phyloP scores from a whole-genome alignment of 2,797 vertebrate species.

The Crypturellus tataupa region DNA sequence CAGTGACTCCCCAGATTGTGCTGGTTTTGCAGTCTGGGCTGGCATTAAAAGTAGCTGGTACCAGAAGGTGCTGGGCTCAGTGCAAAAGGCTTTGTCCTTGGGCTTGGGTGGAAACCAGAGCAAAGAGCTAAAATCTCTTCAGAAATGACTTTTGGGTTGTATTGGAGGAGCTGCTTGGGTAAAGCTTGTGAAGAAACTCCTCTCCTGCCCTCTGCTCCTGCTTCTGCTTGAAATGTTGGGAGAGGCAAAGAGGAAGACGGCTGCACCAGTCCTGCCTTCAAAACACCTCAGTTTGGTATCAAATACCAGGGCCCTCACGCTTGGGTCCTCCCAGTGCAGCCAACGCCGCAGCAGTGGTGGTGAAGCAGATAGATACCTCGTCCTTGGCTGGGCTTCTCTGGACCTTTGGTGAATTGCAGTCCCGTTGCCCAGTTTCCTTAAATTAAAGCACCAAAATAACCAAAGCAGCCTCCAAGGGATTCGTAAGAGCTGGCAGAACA shows the following conservation, averaged over 20 bases:
- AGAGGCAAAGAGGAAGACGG: background rate
- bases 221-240: background rate
- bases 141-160: background rate
- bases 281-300: background rate
- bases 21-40: background rate
- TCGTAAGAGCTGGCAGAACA: slow-evolving; percentile 16
- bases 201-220: background rate
- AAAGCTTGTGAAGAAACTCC: background rate
- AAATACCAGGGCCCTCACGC: background rate
- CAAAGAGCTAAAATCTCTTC: background rate
- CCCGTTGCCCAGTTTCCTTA: slow-evolving; percentile 36
- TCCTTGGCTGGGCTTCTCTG: background rate
- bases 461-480: slow-evolving; percentile 17
- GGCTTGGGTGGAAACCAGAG: background rate
- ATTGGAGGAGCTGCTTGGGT: background rate
- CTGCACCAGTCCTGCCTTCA: background rate
- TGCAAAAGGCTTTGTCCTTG: background rate
- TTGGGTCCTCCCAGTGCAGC: background rate
- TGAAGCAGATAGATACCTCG: background rate
- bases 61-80: background rate
- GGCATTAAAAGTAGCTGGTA: background rate
- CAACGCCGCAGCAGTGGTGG: background rate
- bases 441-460: slow-evolving; percentile 63
- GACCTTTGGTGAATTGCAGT: slow-evolving; percentile 16
- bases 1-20: background rate